Evolutionary conservation across 2,113 vertebrate genomes (phyloP), one percentile per base, ranked within the genome.

Genomic region (Ailuropoda melanoleuca): DNA sequence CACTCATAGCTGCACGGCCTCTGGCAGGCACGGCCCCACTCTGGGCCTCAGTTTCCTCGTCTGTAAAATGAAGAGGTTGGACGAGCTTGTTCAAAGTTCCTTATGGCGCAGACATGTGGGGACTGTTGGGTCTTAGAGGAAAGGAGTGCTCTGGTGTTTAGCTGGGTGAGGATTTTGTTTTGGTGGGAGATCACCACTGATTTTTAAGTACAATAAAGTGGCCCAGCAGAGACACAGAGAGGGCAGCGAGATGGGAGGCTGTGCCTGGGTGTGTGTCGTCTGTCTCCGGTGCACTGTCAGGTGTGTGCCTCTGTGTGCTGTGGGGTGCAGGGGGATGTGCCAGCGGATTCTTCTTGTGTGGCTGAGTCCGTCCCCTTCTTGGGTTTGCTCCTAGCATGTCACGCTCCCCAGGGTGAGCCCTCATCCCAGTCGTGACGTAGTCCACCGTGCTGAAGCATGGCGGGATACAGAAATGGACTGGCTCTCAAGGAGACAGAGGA

Each of bases 301-400:
- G 23, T 24, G 26, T 6, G 55, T 81, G 13, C 7, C 37, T 72
- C 0, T 89, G 24, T 13, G 2, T 29, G 29, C 2, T 18, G 29
- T 4, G 4, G 8, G 29, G 1, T 8, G 26, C 4, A 8, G n/a
- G 10, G 5, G 18, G 46, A 8, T 17, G 37, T 7, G 1, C 72
- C 14, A 23, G 4, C 34, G 26, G 43, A 82, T 62, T 29, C 88
- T 74, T 66, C 34, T 5, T 15, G 53, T 66, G 21, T 29, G 31
- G 18, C 77, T 37, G 24, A 50, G 34, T 64, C 53, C 5, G 4
- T n/a, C 19, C 21, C 23, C 26, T 75, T 81, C 34, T 56, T 56
- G 39, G 62, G 11, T 75, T 66, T 37, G 43, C 50, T 81, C 43
- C 64, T 50, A 58, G n/a, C 37, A 14, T 60, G 12, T 62, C 37